Percentiles rank a stretch among this genome's conserved stretches.
phyloP scores from a whole-genome alignment of 2,888 invertebrate species.

The Pandemis corylana region DNA sequence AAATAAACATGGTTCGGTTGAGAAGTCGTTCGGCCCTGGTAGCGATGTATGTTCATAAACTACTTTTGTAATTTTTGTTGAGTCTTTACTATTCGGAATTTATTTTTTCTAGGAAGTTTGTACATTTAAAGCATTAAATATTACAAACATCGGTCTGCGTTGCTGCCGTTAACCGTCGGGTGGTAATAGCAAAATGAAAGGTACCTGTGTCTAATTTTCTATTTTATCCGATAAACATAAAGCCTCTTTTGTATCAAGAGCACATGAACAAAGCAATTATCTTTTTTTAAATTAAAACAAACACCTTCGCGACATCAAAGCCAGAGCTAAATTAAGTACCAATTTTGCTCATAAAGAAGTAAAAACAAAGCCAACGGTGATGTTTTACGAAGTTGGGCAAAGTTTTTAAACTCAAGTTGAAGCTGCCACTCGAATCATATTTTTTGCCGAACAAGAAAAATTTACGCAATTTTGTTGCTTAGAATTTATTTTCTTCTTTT shows the following conservation, averaged over 20 bases:
- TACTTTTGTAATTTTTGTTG: no score
- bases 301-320: conserved; percentile 14
- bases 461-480: neutral
- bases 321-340: neutral
- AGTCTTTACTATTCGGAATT: no score
- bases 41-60: no score
- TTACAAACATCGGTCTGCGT: no score
- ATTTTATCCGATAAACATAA: neutral
- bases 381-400: neutral
- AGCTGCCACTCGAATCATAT: neutral
- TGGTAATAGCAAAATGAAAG: neutral
- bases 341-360: conserved; percentile 3
- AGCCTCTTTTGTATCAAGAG: neutral
- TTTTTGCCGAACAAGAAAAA: conserved; percentile 1
- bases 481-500: no score
- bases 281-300: conserved; percentile 19
- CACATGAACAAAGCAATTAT: conserved; percentile 11
- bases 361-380: neutral
- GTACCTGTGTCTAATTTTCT: neutral
- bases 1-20: no score
- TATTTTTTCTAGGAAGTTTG: no score
- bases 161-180: no score
- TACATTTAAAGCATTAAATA: no score
- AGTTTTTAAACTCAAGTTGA: neutral
- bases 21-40: no score